These are phyloP conservation scores for Andrena dorsata DNA, from an alignment of 2,888 invertebrate genomes.

Conservation along the genomic window DNA sequence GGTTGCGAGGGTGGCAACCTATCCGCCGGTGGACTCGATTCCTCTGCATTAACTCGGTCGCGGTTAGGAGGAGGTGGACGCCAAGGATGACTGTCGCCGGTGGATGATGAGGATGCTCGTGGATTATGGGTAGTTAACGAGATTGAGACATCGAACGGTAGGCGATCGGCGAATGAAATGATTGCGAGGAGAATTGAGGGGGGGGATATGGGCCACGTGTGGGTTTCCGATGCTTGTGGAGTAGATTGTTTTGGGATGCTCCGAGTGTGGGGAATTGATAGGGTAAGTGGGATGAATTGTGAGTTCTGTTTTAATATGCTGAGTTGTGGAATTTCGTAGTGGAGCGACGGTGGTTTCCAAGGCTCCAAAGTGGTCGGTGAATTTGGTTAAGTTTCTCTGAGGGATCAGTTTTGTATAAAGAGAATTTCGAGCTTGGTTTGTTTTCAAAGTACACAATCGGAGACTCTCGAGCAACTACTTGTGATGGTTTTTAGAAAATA, in stretches of 20 bases:
- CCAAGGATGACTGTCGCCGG: slow-evolving; percentile 22
- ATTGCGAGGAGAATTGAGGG: too few species aligned
- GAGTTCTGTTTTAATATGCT: neutral
- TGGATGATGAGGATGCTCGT: neutral
- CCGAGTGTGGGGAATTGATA: neutral
- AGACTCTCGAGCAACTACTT: too few species aligned
- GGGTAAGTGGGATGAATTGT: neutral
- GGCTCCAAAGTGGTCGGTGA: too few species aligned
- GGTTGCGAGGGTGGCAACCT: slow-evolving; percentile 62
- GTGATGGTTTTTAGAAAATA: too few species aligned
- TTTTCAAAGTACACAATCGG: too few species aligned
- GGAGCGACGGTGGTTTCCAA: too few species aligned
- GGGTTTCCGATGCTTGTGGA: slow-evolving; percentile 1
- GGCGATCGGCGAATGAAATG: slow-evolving; percentile 12
- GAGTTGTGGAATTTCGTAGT: too few species aligned
- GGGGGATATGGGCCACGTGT: slow-evolving; percentile 15
- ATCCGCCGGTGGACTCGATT: slow-evolving; percentile 5
- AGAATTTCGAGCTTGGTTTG: too few species aligned
- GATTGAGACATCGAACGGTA: slow-evolving; percentile 52
- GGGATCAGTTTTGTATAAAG: too few species aligned
- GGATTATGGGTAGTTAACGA: slow-evolving; percentile 16
- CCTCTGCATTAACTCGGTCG: neutral
- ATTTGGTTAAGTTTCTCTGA: too few species aligned
- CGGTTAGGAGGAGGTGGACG: slow-evolving; percentile 2
- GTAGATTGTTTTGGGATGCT: neutral